Conservation (phyloP, 2,888 invertebrate species). For the Nebria salina region DNA sequence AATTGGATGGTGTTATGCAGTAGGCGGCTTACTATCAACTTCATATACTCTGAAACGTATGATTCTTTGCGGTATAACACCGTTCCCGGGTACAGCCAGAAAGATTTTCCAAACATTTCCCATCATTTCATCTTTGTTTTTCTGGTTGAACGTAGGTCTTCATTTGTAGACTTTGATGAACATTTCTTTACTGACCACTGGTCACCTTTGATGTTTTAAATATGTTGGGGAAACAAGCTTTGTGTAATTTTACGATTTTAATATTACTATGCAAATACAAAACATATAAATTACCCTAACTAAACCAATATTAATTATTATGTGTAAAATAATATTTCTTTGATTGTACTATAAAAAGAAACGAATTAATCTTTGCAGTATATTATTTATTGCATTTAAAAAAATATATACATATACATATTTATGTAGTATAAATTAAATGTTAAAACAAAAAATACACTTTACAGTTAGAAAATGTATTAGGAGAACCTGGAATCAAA, state of each 20-base stretch:
- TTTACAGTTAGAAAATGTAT: too few species aligned
- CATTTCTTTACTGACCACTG: constrained; percentile 39
- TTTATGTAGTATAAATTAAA: too few species aligned
- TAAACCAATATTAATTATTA: constrained; percentile 3
- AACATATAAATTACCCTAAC: not conserved
- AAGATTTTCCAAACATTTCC: constrained; percentile 6
- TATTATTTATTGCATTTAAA: too few species aligned
- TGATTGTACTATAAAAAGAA: not conserved
- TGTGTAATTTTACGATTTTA: constrained; percentile 15
- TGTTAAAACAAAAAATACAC: too few species aligned
- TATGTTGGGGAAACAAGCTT: constrained; percentile 30
- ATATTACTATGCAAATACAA: not conserved
- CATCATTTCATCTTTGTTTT: constrained; percentile 3
- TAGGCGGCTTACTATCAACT: constrained; percentile 6
- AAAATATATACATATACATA: too few species aligned
- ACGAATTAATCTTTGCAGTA: not conserved
- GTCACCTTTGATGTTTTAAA: constrained; percentile 37
- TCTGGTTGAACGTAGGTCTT: constrained; percentile 17
- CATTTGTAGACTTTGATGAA: not conserved
- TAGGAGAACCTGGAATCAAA: too few species aligned
- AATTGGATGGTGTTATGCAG: constrained; percentile 45
- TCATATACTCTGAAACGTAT: not conserved
- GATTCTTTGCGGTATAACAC: constrained; percentile 19
- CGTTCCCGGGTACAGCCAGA: constrained; percentile 27
- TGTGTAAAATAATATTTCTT: not conserved